Conservation (phyloP, 2,113 vertebrate genomes). For the Lamprologus tigripictilis region DNA sequence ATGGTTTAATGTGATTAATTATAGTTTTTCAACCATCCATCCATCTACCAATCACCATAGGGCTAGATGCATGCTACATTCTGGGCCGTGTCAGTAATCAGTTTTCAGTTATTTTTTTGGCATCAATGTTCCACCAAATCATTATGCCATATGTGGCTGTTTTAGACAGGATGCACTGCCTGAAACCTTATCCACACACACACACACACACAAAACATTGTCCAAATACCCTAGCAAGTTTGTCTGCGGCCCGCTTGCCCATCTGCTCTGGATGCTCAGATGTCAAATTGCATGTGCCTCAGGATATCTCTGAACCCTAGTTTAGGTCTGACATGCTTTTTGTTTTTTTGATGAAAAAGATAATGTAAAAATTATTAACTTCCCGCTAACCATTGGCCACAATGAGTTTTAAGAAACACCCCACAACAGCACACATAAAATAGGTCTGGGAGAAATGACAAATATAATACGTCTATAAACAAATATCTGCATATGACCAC, state of each 20-base stretch:
- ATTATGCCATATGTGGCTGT: not conserved
- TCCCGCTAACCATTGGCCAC: not conserved
- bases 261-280: not conserved
- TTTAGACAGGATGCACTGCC: not conserved
- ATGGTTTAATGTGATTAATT: not conserved
- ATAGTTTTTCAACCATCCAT: not conserved
- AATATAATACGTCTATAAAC: not conserved
- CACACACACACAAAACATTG: not conserved
- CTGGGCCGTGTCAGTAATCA: not conserved
- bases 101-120: not conserved
- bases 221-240: not conserved
- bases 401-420: not conserved
- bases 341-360: not conserved
- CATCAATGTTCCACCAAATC: not conserved
- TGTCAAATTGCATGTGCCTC: not conserved
- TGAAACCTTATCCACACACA: not conserved
- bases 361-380: not conserved
- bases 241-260: not conserved
- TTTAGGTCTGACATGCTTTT: not conserved
- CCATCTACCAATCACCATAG: not conserved
- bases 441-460: not conserved
- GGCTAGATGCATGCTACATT: not conserved
- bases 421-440: not conserved
- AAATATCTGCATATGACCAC: not conserved
- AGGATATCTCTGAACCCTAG: not conserved